phyloP scores from a whole-genome alignment of 2,797 vertebrate species.

The Paguma larvata region DNA sequence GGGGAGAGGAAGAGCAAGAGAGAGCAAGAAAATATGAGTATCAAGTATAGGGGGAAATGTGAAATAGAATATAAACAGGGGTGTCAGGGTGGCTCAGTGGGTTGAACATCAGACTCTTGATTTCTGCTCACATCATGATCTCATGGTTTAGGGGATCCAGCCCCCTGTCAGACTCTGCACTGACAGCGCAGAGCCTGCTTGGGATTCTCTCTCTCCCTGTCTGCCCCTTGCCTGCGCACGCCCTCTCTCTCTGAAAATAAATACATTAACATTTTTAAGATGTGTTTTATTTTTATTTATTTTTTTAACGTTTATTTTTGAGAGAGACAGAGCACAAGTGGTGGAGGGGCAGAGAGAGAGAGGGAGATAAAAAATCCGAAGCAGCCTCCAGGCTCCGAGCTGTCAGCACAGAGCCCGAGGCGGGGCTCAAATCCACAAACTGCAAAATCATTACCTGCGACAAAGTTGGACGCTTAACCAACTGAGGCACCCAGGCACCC shows the following conservation, averaged over 20 bases:
- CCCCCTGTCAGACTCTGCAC: neutral
- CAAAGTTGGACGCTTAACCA: too few relatives aligned
- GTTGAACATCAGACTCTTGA: neutral
- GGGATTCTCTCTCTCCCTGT: neutral
- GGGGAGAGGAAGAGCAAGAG: neutral
- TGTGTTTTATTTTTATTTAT: too few relatives aligned
- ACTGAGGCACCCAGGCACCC: too few relatives aligned
- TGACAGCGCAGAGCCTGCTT: fast-evolving
- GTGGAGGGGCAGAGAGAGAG: too few relatives aligned
- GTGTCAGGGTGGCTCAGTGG: neutral
- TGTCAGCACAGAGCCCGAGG: too few relatives aligned
- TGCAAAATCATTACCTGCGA: too few relatives aligned
- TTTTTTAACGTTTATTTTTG: too few relatives aligned
- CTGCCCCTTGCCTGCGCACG: neutral
- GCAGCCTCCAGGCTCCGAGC: too few relatives aligned
- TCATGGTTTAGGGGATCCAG: neutral
- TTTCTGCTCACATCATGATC: neutral
- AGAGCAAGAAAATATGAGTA: neutral
- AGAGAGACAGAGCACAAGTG: too few relatives aligned
- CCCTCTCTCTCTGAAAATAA: neutral
- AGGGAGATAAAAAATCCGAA: too few relatives aligned
- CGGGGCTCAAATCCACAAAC: too few relatives aligned
- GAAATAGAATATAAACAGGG: neutral
- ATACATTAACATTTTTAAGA: too few relatives aligned
- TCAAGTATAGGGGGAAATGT: neutral